Evolutionary conservation across 2,113 vertebrate species (phyloP).

Genomic region (Choloepus hoffmanni): DNA sequence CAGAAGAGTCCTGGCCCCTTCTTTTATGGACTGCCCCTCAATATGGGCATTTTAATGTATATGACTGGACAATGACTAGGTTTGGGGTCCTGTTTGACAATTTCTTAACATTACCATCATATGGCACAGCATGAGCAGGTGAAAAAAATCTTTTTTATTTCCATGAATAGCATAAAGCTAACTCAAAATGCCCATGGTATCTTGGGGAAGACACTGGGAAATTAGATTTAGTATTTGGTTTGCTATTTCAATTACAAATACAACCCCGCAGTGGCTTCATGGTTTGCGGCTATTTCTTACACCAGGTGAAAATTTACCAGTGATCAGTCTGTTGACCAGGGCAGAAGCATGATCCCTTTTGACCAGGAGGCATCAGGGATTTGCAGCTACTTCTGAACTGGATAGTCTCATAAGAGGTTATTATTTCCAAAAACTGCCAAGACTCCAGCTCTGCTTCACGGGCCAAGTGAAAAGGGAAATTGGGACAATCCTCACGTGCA

Average conservation of each 20-base stretch:
- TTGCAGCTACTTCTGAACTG: background rate
- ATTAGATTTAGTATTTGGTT: constrained; percentile 14
- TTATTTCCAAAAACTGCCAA: constrained; percentile 59
- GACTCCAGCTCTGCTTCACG: constrained; percentile 42
- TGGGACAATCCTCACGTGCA: constrained; percentile 18
- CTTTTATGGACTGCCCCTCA: background rate
- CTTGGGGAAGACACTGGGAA: background rate
- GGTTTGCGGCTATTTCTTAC: background rate
- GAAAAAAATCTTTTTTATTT: constrained; percentile 41
- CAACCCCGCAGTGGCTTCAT: background rate
- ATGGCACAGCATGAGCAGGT: background rate
- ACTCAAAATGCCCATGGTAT: background rate
- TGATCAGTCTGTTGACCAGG: background rate
- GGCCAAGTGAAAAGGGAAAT: background rate
- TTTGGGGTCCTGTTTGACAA: background rate
- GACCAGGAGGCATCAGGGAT: background rate
- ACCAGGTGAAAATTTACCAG: background rate
- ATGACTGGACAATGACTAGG: background rate
- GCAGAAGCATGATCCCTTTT: background rate
- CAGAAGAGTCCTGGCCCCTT: background rate
- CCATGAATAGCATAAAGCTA: constrained; percentile 28
- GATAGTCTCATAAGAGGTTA: constrained; percentile 20
- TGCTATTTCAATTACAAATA: background rate
- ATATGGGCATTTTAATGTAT: background rate
- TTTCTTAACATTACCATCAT: background rate